Base-by-base conservation (phyloP, 2,113 vertebrate species). In the Odobenus rosmarus region DNA sequence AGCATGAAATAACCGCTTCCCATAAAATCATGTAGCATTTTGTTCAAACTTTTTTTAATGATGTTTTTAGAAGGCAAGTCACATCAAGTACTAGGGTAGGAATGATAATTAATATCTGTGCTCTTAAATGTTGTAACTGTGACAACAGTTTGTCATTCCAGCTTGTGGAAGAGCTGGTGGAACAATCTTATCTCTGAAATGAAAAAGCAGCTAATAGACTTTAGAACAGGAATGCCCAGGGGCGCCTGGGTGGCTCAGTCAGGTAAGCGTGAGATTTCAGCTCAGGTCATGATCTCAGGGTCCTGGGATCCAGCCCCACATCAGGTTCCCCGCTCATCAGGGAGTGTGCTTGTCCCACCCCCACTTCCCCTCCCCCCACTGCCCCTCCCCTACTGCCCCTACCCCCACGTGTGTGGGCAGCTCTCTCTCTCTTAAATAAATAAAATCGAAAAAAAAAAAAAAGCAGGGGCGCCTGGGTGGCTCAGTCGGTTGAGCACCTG, bases 21-120 rank as follows among this genome's bases (percentile, higher is more conserved):
- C 51, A 76, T 81, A 90, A 93, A 90, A 90, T 89, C 28, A 36
- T 33, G 7, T 19, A 88, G 51, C 23, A 46, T 94, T 72, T 80
- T 84, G 23, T 74, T 86, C 42, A 74, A 80, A 33, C 28, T 36
- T 90, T 90, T 49, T 67, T 24, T 39, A 26, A 15, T 76, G 46
- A 85, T 72, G 18, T 86, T 95, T 97, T 97, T 90, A 80, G 84
- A 77, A 89, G 53, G 23, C 36, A 53, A 88, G 7, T 14, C n/a
- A 21, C 18, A 69, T 51, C 1, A 4, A 93, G 49, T 51, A 57
- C 19, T 74, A 88, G 36, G 51, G 86, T 90, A 36, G 88, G 61
- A 89, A 76, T 71, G 24, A 39, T 51, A 64, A 95, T 92, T 88
- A 95, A 67, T 83, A 94, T 72, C 42, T 53, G 3, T 85, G 24